Percentiles rank a stretch among this genome's conserved stretches.
Conservation (phyloP, 2,113 vertebrate species). For the Gymnarchus niloticus region DNA sequence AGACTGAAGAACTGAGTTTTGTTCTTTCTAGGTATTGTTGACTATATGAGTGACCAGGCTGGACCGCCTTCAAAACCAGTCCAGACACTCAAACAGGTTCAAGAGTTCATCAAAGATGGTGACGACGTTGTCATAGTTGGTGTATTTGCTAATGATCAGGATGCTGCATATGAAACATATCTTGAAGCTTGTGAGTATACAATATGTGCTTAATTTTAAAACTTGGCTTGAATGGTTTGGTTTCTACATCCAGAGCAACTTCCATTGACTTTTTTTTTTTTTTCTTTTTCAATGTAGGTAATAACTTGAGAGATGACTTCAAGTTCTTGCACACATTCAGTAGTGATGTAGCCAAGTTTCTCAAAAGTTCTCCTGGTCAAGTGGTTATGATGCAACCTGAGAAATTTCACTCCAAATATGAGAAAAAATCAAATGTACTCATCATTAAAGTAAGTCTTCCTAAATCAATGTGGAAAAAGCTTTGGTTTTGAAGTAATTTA, state of each 20-base stretch:
- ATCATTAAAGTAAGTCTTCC: constrained; percentile 67
- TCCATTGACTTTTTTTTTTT: background rate
- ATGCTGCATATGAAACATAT: constrained; percentile 73
- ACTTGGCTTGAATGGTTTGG: background rate
- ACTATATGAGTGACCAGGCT: constrained; percentile 87
- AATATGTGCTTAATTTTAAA: no score
- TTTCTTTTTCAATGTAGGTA: constrained; percentile 63
- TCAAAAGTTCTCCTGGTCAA: constrained; percentile 74
- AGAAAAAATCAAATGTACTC: constrained; percentile 65
- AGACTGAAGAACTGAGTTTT: background rate
- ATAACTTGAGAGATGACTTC: constrained; percentile 84
- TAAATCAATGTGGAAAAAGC: background rate
- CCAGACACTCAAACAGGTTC: constrained; percentile 77
- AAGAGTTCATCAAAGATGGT: constrained; percentile 83
- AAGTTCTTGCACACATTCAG: constrained; percentile 86
- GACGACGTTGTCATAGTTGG: constrained; percentile 84
- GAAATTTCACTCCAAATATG: constrained; percentile 83
- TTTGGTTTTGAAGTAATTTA: background rate
- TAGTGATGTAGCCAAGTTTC: constrained; percentile 68
- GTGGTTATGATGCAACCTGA: constrained; percentile 82
- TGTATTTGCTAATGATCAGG: constrained; percentile 71
- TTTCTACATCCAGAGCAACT: background rate
- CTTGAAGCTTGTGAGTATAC: constrained; percentile 79
- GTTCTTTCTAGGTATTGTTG: constrained; percentile 73
- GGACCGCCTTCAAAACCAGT: constrained; percentile 89